These are phyloP conservation scores for Diplodus puntazzo DNA, from an alignment of 2,797 vertebrate genomes.

Conservation along the genomic window DNA sequence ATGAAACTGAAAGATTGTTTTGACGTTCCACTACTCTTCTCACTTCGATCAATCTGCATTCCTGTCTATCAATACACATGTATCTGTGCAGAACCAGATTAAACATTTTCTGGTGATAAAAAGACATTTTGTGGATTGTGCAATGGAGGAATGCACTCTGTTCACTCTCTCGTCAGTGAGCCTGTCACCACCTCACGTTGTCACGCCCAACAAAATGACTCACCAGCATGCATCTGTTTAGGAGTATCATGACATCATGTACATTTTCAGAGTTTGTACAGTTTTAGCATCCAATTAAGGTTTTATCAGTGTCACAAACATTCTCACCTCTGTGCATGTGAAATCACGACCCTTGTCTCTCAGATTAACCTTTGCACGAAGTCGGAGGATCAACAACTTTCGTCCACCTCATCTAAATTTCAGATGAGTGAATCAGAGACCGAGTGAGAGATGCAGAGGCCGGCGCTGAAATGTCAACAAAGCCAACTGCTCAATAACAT, in stretches of 20 bases:
- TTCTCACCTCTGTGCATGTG: slow-evolving; percentile 7
- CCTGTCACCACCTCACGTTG: slow-evolving; percentile 15
- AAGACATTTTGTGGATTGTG: background rate
- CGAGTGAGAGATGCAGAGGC: slow-evolving; percentile 62
- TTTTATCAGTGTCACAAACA: slow-evolving; percentile 1
- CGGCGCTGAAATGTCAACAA: slow-evolving; percentile 74
- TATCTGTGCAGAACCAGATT: background rate
- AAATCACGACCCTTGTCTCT: slow-evolving; percentile 31
- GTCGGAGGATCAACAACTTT: slow-evolving; percentile 44
- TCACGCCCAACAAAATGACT: slow-evolving; percentile 48
- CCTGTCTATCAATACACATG: too few species aligned
- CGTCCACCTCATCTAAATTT: slow-evolving; percentile 67
- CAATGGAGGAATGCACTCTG: background rate
- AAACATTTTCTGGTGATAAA: background rate
- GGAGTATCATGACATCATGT: slow-evolving; percentile 22
- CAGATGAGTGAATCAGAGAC: slow-evolving; percentile 71
- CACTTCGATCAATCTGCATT: background rate
- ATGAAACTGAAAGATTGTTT: too few species aligned
- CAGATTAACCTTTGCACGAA: slow-evolving; percentile 31
- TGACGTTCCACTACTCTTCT: too few species aligned
- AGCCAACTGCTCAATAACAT: slow-evolving; percentile 72
- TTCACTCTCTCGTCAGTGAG: slow-evolving; percentile 17
- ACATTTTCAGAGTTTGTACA: background rate
- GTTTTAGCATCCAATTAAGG: background rate
- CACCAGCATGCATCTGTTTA: slow-evolving; percentile 40